Evolutionary conservation across 2,797 vertebrate species (phyloP), one percentile per base, ranked within the genome.

Genomic region (Periophthalmus magnuspinnatus): DNA sequence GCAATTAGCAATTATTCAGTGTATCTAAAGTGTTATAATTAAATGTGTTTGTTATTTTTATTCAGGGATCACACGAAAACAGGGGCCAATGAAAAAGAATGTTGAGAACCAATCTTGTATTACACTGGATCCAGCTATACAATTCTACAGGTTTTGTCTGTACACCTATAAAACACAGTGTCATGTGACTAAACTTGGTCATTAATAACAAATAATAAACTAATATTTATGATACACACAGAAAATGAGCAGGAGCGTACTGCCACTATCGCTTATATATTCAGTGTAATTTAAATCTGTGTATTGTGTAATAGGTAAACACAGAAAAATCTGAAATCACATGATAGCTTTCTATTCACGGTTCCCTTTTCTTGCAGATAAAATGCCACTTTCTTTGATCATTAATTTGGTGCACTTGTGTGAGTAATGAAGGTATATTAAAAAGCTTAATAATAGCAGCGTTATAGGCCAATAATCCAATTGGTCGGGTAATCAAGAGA

Each of bases 401-500:
- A 75, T 67, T 3, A 48, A 62, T 57, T 14, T 65, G 14, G 1
- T 19, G 2, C n/a, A 60, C 2, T 8, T 38, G 59, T 77, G 50
- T 67, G n/a, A 62, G 38, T 36, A 69, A 58, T 54, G 72, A 82
- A 75, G 61, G 10, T 69, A 76, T 56, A 66, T 62, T 65, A 52
- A 47, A 59, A n/a, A 64, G 22, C 54, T 70, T 11, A 63, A 61
- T 65, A 63, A 60, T 22, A 48, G 17, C 59, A n/a, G 48, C 41
- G 50, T 13, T 67, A 56, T 63, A 61, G 70, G 65, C 45, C 69
- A 75, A 83, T 79, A 75, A 83, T 79, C 48, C 33, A 84, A 71
- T 76, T 74, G 67, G 50, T 72, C 69, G 58, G 54, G 59, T 74
- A 66, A 77, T 79, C 28, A 1, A 63, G 70, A 57, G 24, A 79